phyloP scores from a whole-genome alignment of 2,113 vertebrate genomes.

The Poecilia latipinna region DNA sequence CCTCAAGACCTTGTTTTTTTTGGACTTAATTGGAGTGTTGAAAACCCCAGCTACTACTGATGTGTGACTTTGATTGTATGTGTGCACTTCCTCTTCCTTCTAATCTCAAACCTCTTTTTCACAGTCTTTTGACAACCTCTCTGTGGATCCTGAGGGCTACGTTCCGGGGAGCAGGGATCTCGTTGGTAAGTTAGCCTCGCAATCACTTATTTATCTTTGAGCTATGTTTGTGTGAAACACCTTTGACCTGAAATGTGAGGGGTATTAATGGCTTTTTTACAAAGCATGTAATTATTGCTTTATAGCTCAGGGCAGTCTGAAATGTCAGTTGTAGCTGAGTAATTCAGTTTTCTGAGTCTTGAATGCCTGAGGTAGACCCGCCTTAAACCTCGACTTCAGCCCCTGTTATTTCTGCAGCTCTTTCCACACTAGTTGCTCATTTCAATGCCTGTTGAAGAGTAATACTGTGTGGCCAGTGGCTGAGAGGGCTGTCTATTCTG shows the following conservation, averaged over 20 bases:
- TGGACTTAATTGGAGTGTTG: constrained; percentile 59
- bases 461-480: constrained; percentile 42
- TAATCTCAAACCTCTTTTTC: constrained; percentile 56
- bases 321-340: constrained; percentile 40
- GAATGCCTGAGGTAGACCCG: constrained; percentile 70
- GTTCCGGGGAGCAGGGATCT: constrained; percentile 85
- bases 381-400: constrained; percentile 66
- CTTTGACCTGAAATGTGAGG: constrained; percentile 27
- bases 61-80: constrained; percentile 60
- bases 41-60: constrained; percentile 53
- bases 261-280: constrained; percentile 27
- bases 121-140: constrained; percentile 95
- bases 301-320: constrained; percentile 22
- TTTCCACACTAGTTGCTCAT: constrained; percentile 57
- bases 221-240: constrained; percentile 6
- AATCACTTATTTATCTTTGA: constrained; percentile 14
- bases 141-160: constrained; percentile 86
- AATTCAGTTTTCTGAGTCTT: constrained; percentile 45
- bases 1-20: constrained; percentile 55
- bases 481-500: constrained; percentile 32
- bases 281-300: constrained; percentile 29
- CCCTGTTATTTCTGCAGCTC: constrained; percentile 72
- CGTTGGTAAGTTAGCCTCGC: constrained; percentile 72
- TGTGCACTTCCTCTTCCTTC: constrained; percentile 29
- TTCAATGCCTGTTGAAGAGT: constrained; percentile 54